These are phyloP conservation scores for Cryptus viduatorius DNA, from an alignment of 2,888 invertebrate species.

Conservation along the genomic window DNA sequence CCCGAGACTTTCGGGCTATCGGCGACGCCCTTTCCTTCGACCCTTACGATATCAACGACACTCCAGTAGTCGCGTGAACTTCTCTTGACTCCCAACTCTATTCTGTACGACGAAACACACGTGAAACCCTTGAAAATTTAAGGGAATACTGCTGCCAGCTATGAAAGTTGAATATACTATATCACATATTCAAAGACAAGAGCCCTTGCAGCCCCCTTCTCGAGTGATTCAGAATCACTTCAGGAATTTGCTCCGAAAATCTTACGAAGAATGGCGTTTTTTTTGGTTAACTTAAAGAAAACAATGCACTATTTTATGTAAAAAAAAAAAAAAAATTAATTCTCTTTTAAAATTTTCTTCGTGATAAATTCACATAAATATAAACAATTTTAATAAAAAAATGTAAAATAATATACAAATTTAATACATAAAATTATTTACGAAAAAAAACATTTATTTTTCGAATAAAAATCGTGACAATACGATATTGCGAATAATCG, in stretches of 20 bases:
- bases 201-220: background rate
- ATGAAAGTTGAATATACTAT: background rate
- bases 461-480: background rate
- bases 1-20: constrained; percentile 57
- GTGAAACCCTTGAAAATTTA: constrained; percentile 58
- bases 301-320: background rate
- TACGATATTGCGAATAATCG: background rate
- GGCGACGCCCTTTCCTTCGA: constrained; percentile 55
- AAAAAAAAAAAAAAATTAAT: too few relatives aligned
- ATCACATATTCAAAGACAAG: constrained; percentile 11
- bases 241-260: background rate
- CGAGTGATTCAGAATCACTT: constrained; percentile 27
- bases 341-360: too few relatives aligned
- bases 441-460: too few relatives aligned
- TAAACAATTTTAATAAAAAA: too few relatives aligned
- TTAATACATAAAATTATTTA: background rate
- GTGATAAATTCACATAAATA: too few relatives aligned
- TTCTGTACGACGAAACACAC: constrained; percentile 40
- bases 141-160: constrained; percentile 56
- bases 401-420: background rate
- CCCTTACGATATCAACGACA: constrained; percentile 52
- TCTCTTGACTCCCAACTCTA: background rate
- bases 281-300: too few relatives aligned
- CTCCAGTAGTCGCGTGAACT: constrained; percentile 1
- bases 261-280: constrained; percentile 7